Evolutionary conservation across 2,888 invertebrate species (phyloP).

Genomic region (Bedellia somnulentella): DNA sequence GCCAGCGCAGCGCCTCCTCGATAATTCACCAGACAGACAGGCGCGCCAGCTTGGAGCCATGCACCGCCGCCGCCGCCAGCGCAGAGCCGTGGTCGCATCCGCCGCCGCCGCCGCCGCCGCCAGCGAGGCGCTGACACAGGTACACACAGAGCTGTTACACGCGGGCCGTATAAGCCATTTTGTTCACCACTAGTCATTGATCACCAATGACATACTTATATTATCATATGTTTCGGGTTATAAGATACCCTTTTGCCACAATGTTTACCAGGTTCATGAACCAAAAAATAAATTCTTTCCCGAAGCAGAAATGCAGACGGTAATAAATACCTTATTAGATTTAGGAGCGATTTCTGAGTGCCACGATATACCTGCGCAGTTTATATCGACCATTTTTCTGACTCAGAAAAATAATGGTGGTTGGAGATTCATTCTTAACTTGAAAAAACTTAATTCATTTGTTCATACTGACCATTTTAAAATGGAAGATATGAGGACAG

Average conservation of each 20-base stretch:
- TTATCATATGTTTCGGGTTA: constrained; percentile 1
- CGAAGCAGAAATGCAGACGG: background rate
- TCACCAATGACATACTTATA: constrained; percentile 1
- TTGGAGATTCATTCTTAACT: constrained; percentile 4
- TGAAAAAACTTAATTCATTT: constrained; percentile 6
- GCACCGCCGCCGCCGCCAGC: no score
- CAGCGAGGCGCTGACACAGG: background rate
- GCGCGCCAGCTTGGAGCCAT: no score
- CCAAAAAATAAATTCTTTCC: background rate
- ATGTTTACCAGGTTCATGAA: background rate
- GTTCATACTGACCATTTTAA: constrained; percentile 5
- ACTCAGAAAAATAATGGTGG: constrained; percentile 5
- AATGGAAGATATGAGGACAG: constrained; percentile 7
- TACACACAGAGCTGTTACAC: background rate
- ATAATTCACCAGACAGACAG: no score
- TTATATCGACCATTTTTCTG: constrained; percentile 4
- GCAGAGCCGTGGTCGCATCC: background rate
- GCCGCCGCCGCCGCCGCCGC: background rate
- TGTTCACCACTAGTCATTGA: background rate
- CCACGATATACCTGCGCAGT: background rate
- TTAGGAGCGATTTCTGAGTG: background rate
- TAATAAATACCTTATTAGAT: background rate
- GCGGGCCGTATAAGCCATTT: background rate
- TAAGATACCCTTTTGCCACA: no score
- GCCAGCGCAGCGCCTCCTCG: background rate